These are phyloP conservation scores for Oncorhynchus nerka DNA, from an alignment of 2,113 vertebrate species.

Conservation along the genomic window DNA sequence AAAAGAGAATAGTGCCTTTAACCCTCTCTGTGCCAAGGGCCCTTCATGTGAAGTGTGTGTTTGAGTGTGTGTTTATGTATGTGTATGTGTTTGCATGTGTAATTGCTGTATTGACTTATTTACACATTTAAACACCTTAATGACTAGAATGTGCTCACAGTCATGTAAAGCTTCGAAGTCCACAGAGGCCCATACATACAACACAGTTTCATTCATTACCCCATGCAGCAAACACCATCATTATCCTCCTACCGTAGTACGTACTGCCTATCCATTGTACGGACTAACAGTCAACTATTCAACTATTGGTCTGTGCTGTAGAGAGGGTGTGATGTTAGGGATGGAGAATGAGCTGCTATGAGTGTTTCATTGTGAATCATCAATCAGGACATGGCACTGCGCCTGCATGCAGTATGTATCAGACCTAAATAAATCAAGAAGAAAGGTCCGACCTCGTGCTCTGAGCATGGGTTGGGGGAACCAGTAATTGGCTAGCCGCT, in stretches of 20 bases:
- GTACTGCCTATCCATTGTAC: not conserved
- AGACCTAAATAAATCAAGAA: constrained; percentile 62
- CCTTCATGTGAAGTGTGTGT: constrained; percentile 58
- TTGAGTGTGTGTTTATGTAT: constrained; percentile 12
- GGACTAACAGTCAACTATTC: not conserved
- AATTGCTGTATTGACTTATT: no score
- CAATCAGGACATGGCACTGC: constrained; percentile 50
- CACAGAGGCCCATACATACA: no score
- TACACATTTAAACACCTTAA: no score
- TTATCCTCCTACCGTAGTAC: not conserved
- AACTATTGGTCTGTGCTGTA: constrained; percentile 45
- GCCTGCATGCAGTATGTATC: constrained; percentile 20
- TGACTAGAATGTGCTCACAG: no score
- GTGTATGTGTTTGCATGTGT: constrained; percentile 25
- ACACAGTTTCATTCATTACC: no score
- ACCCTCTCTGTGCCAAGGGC: constrained; percentile 54
- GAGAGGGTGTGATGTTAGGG: constrained; percentile 27
- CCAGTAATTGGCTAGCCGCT: constrained; percentile 64
- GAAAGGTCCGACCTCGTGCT: constrained; percentile 41
- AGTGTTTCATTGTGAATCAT: constrained; percentile 51
- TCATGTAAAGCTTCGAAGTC: no score
- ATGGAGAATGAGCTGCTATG: constrained; percentile 44
- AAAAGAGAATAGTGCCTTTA: constrained; percentile 68
- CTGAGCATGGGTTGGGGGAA: constrained; percentile 50
- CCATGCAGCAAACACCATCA: no score